A percentile compares a stretch with the other conserved stretches of the same genome.
These are phyloP conservation scores for Enteromius radiatus DNA, from an alignment of 2,797 vertebrate species.

Conservation along the genomic window DNA sequence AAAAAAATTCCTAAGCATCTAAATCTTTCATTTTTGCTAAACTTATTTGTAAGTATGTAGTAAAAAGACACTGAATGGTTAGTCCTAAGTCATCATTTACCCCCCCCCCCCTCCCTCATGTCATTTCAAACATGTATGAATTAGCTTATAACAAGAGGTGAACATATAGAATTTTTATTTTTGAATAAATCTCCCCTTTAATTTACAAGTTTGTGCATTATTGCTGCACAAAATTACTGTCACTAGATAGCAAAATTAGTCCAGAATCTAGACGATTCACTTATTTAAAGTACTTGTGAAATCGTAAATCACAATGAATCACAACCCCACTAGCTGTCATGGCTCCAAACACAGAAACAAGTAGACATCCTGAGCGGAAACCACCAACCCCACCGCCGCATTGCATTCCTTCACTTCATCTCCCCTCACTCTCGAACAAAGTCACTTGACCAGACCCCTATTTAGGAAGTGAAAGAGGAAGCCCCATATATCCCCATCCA, in stretches of 20 bases:
- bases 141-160: not conserved
- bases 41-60: not conserved
- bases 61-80: not conserved
- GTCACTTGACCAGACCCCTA: slow-evolving; percentile 82
- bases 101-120: not conserved
- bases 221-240: not conserved
- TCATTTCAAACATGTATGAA: not conserved
- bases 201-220: not conserved
- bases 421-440: slow-evolving; percentile 76
- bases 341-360: slow-evolving; percentile 38
- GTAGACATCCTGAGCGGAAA: slow-evolving; percentile 72
- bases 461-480: slow-evolving; percentile 87
- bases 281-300: slow-evolving; percentile 24
- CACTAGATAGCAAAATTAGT: slow-evolving; percentile 6
- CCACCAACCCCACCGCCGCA: slow-evolving; percentile 71
- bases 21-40: not conserved
- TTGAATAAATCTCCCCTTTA: not conserved
- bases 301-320: slow-evolving; percentile 45
- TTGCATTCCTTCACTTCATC: slow-evolving; percentile 75
- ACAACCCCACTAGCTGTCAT: slow-evolving; percentile 34
- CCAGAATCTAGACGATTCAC: not conserved
- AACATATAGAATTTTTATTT: not conserved
- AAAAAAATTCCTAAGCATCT: not conserved
- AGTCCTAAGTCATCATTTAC: not conserved
- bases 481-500: slow-evolving; percentile 62